Conservation (phyloP, 2,113 vertebrate species). For the Condylura cristata region DNA sequence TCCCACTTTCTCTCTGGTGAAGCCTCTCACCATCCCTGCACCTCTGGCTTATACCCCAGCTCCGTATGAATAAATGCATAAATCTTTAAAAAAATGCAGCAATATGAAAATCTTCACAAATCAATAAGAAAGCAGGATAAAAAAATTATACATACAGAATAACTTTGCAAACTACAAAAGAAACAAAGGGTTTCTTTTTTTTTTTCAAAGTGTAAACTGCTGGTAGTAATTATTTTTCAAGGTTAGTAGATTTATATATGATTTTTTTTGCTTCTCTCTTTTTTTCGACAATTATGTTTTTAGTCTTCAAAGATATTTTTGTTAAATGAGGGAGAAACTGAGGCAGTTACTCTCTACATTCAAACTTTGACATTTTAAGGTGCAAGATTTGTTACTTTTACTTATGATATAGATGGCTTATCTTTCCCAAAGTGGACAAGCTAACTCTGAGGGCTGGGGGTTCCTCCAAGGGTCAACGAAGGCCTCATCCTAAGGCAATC, state of each 20-base stretch:
- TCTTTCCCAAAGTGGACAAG: not conserved
- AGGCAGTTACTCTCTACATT: not conserved
- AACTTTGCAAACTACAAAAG: constrained; percentile 13
- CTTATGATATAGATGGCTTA: not conserved
- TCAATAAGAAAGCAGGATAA: not conserved
- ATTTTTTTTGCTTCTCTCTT: not conserved
- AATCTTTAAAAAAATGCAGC: not conserved
- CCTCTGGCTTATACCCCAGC: too few relatives aligned
- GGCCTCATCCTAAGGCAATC: not conserved
- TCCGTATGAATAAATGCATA: too few relatives aligned
- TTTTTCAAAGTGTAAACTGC: not conserved
- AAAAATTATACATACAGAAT: not conserved
- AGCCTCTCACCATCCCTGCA: too few relatives aligned
- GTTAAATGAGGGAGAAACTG: not conserved
- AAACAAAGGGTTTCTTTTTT: not conserved
- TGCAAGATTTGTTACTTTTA: not conserved
- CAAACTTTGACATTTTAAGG: not conserved
- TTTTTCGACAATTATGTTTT: too few relatives aligned
- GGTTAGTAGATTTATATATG: not conserved
- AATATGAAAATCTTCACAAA: not conserved
- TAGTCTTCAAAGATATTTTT: constrained; percentile 28
- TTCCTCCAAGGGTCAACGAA: not conserved
- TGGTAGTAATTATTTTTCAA: not conserved
- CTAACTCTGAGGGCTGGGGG: not conserved
- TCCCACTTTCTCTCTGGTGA: too few relatives aligned